Conservation (phyloP, 2,797 vertebrate species). For the Cygnus olor region DNA sequence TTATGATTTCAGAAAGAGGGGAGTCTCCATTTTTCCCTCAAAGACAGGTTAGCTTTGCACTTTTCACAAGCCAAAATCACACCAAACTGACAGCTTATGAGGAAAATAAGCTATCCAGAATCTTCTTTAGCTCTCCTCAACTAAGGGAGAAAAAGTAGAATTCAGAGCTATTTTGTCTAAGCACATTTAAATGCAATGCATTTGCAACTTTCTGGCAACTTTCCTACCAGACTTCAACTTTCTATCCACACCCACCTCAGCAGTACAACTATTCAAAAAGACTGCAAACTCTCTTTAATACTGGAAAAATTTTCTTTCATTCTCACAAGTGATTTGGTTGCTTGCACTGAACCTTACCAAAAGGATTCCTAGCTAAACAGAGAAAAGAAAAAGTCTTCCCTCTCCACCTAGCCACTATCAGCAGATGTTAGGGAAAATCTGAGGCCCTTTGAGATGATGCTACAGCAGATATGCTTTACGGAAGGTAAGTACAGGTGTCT, state of each 20-base stretch:
- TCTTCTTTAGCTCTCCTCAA: neutral
- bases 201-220: neutral
- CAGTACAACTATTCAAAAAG: conserved; percentile 1
- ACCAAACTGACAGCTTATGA: neutral
- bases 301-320: neutral
- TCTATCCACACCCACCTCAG: neutral
- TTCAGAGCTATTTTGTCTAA: neutral
- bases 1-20: neutral
- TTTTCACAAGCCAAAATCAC: neutral
- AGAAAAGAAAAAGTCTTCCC: neutral
- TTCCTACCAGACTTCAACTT: neutral
- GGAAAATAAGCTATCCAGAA: neutral
- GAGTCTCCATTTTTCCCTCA: neutral
- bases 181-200: neutral
- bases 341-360: neutral
- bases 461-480: neutral
- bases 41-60: neutral
- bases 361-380: neutral
- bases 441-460: neutral
- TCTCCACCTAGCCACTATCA: neutral
- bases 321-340: neutral
- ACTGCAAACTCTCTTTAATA: neutral
- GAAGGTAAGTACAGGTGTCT: neutral
- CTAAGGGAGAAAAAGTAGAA: neutral
- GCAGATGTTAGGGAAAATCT: neutral